These are phyloP conservation scores for Solea solea DNA, from an alignment of 2,113 vertebrate genomes.

Conservation along the genomic window DNA sequence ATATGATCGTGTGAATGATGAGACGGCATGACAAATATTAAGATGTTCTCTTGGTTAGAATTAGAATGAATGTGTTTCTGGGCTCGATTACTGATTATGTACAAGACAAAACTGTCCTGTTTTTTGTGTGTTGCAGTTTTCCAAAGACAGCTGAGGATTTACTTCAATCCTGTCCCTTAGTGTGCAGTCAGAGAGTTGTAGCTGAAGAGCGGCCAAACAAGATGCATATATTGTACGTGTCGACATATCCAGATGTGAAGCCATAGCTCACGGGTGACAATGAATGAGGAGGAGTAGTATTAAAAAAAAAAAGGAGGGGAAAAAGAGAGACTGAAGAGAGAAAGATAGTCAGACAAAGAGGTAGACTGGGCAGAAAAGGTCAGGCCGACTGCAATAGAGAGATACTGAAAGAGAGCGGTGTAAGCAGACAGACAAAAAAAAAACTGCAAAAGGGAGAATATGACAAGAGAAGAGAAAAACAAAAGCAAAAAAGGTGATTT, in stretches of 20 bases:
- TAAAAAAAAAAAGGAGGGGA: not conserved
- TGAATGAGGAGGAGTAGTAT: conserved; percentile 13
- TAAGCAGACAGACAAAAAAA: conserved; percentile 18
- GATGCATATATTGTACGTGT: not conserved
- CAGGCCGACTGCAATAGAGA: conserved; percentile 5
- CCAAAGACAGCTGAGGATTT: conserved; percentile 63
- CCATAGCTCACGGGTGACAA: conserved; percentile 18
- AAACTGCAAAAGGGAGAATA: conserved; percentile 18
- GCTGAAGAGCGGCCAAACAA: conserved; percentile 44
- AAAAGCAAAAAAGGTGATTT: conserved; percentile 69
- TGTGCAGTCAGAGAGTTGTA: conserved; percentile 53
- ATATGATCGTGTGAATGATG: conserved; percentile 2
- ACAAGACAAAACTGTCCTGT: conserved; percentile 27
- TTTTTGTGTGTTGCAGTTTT: conserved; percentile 36
- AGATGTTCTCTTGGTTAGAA: no score
- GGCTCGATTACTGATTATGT: conserved; percentile 9
- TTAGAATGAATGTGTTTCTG: no score
- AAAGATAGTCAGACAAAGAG: not conserved
- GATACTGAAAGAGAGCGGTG: conserved; percentile 24
- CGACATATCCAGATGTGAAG: conserved; percentile 28
- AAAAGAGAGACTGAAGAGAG: not conserved
- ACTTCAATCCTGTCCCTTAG: conserved; percentile 65
- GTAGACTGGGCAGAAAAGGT: not conserved
- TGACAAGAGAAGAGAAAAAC: conserved; percentile 49
- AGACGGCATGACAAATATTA: not conserved